Evolutionary conservation across 2,113 vertebrate species (phyloP).

Genomic region (Chaenogobius annularis): DNA sequence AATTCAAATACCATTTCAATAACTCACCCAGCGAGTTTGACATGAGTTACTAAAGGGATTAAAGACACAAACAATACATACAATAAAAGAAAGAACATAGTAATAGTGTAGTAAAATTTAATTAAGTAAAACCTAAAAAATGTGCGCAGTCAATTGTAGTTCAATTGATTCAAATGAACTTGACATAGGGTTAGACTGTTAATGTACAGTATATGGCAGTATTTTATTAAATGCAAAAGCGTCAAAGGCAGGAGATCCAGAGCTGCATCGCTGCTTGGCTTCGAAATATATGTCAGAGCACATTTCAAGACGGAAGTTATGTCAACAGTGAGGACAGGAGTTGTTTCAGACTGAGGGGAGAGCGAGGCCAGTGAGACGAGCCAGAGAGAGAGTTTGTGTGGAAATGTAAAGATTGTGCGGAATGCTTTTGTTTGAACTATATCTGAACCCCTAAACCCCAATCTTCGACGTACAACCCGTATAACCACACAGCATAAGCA

Average conservation of each 20-base stretch:
- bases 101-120: too few species aligned
- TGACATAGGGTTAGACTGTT: too few species aligned
- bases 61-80: too few species aligned
- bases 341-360: conserved; percentile 28
- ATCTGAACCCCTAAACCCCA: conserved; percentile 80
- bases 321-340: conserved; percentile 15
- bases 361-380: conserved; percentile 5
- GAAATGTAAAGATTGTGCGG: conserved; percentile 66
- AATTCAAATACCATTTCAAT: conserved; percentile 5
- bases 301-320: conserved; percentile 17
- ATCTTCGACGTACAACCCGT: conserved; percentile 72
- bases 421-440: conserved; percentile 68
- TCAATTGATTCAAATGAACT: too few species aligned
- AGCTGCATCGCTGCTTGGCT: conserved; percentile 7
- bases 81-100: too few species aligned
- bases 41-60: background rate
- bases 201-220: too few species aligned
- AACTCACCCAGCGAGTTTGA: background rate
- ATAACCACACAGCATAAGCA: conserved; percentile 53
- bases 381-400: conserved; percentile 19
- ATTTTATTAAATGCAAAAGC: too few species aligned
- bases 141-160: too few species aligned
- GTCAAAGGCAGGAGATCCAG: conserved; percentile 4
- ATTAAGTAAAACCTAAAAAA: too few species aligned
- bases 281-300: conserved; percentile 13